These are phyloP conservation scores for Apodemus speciosus DNA, from an alignment of 2,113 vertebrate genomes.

Conservation along the genomic window DNA sequence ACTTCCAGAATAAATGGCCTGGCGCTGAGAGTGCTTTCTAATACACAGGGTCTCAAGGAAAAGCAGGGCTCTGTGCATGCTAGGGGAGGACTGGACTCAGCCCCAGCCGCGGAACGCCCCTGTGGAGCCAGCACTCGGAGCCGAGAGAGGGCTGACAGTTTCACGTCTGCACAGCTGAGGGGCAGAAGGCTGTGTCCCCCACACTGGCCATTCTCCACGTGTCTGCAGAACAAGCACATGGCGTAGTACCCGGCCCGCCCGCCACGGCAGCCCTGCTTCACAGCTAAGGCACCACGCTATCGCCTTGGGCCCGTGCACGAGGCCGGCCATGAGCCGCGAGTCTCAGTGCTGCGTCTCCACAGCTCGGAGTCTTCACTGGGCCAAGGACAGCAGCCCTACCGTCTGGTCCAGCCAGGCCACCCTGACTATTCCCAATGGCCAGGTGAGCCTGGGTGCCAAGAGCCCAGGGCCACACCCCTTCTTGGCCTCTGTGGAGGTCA, in stretches of 20 bases:
- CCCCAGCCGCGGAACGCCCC: too few species aligned
- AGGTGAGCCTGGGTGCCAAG: neutral
- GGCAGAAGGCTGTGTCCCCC: neutral
- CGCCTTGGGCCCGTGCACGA: neutral
- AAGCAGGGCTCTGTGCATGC: too few species aligned
- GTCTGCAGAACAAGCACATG: neutral
- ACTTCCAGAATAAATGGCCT: too few species aligned
- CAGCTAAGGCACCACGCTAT: neutral
- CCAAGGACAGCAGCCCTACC: neutral
- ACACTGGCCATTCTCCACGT: neutral
- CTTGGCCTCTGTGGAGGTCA: neutral
- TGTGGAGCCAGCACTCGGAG: too few species aligned
- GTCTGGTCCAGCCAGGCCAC: neutral
- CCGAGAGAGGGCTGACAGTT: neutral
- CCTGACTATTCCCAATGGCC: too few species aligned
- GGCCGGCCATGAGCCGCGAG: accelerated
- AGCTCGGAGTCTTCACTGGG: neutral
- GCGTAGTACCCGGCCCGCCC: neutral
- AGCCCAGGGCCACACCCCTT: neutral
- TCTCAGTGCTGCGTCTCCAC: neutral
- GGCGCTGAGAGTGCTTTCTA: too few species aligned
- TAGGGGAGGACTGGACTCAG: too few species aligned
- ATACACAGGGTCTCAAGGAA: too few species aligned
- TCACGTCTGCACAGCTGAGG: too few species aligned
- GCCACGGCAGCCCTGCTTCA: neutral